A percentile compares a stretch with the other conserved stretches of the same genome.
Evolutionary conservation across 2,113 vertebrate genomes (phyloP).

Genomic region (Setophaga petechia): DNA sequence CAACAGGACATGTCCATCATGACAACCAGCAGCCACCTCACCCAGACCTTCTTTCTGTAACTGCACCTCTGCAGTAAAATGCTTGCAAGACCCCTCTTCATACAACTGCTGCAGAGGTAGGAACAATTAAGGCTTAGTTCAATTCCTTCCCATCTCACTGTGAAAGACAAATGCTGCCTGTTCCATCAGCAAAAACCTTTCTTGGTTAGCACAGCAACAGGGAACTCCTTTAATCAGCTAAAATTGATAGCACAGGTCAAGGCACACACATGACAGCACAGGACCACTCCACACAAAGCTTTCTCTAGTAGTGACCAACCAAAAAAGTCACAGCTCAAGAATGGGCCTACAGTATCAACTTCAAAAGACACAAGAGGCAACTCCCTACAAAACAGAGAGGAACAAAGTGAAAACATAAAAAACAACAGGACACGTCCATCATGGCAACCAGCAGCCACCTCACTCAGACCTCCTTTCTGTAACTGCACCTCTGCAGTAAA

Average conservation of each 20-base stretch:
- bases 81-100: neutral
- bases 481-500: neutral
- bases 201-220: neutral
- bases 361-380: neutral
- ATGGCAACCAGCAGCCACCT: neutral
- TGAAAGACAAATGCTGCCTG: neutral
- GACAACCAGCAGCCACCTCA: neutral
- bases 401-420: neutral
- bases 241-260: neutral
- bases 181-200: neutral
- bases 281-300: neutral
- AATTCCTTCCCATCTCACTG: neutral
- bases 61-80: neutral
- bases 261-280: neutral
- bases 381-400: neutral
- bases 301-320: too few species aligned
- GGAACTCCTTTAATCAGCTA: neutral
- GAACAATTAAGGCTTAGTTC: neutral
- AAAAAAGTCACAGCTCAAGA: neutral
- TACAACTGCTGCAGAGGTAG: neutral
- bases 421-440: neutral
- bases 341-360: neutral
- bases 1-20: fast-evolving
- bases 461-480: neutral
- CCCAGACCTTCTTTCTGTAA: neutral